Evolutionary conservation across 2,797 vertebrate genomes (phyloP).

Genomic region (Zenarchopterus dispar): DNA sequence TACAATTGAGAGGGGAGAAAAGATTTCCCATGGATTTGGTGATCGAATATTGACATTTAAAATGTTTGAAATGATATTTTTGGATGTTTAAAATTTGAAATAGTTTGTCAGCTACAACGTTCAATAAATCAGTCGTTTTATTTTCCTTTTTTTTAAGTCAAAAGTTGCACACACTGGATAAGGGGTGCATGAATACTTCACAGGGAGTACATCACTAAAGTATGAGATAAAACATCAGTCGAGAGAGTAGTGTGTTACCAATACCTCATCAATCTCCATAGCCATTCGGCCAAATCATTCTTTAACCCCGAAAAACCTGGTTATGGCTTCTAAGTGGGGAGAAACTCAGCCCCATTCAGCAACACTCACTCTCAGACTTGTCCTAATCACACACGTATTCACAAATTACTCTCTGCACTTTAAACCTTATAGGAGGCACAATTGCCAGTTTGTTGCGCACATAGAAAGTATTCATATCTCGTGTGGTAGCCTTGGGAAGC

Average conservation of each 20-base stretch:
- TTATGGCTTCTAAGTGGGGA: constrained; percentile 25
- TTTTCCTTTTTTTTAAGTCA: too few species aligned
- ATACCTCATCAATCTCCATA: constrained; percentile 7
- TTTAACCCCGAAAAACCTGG: constrained; percentile 30
- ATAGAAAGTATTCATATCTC: constrained; percentile 68
- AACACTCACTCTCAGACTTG: constrained; percentile 13
- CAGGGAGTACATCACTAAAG: too few species aligned
- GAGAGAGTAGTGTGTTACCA: constrained; percentile 39
- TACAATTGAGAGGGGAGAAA: too few species aligned
- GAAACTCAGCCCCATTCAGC: constrained; percentile 6
- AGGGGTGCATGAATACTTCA: too few species aligned
- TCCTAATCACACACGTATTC: constrained; percentile 36
- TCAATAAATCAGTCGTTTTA: too few species aligned
- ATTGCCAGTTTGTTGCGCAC: constrained; percentile 57
- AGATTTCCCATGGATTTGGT: too few species aligned
- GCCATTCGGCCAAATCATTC: constrained; percentile 22
- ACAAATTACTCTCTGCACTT: constrained; percentile 50
- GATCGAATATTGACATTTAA: too few species aligned
- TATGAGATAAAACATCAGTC: neutral
- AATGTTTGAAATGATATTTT: too few species aligned
- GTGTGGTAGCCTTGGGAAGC: constrained; percentile 60
- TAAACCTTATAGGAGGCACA: constrained; percentile 49
- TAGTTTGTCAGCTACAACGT: too few species aligned
- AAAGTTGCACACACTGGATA: too few species aligned
- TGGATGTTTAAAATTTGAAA: too few species aligned